A percentile compares a stretch with the other conserved stretches of the same genome.
phyloP scores from a whole-genome alignment of 1,140 invertebrate genomes.

The Drosophila orosa region DNA sequence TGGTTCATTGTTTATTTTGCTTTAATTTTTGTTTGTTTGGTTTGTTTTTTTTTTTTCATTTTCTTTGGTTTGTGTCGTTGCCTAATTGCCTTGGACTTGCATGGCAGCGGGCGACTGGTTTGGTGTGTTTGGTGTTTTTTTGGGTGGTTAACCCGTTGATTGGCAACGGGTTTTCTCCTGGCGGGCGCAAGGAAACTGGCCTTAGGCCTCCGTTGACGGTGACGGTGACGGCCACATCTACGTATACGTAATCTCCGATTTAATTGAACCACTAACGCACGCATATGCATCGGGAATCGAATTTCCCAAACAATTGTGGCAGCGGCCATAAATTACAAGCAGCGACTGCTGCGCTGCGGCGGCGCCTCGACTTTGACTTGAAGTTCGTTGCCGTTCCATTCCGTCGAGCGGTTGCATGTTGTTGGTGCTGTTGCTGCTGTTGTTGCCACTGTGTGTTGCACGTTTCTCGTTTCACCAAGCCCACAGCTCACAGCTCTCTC shows the following conservation, averaged over 20 bases:
- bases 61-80: conserved; percentile 9
- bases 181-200: conserved; percentile 43
- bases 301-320: conserved; percentile 55
- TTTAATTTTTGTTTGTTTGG: not conserved
- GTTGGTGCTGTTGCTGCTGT: conserved; percentile 13
- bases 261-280: conserved; percentile 75
- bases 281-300: conserved; percentile 38
- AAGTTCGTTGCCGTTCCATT: conserved; percentile 75
- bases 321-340: conserved; percentile 46
- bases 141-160: conserved; percentile 69
- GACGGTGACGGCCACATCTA: conserved; percentile 37
- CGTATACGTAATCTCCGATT: conserved; percentile 75
- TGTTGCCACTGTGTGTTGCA: conserved; percentile 42
- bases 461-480: conserved; percentile 55
- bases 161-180: conserved; percentile 63
- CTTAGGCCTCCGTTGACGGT: conserved; percentile 15
- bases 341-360: not conserved
- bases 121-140: conserved; percentile 35
- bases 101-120: conserved; percentile 51
- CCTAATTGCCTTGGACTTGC: conserved; percentile 75
- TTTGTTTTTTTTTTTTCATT: not conserved
- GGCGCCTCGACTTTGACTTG: conserved; percentile 52
- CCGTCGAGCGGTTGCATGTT: conserved; percentile 13
- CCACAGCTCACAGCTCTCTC: conserved; percentile 5
- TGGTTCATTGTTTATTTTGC: not conserved